A percentile compares a stretch with the other conserved stretches of the same genome.
These are phyloP conservation scores for Tetraodon nigroviridis DNA, from an alignment of 2,113 vertebrate genomes.

Conservation along the genomic window DNA sequence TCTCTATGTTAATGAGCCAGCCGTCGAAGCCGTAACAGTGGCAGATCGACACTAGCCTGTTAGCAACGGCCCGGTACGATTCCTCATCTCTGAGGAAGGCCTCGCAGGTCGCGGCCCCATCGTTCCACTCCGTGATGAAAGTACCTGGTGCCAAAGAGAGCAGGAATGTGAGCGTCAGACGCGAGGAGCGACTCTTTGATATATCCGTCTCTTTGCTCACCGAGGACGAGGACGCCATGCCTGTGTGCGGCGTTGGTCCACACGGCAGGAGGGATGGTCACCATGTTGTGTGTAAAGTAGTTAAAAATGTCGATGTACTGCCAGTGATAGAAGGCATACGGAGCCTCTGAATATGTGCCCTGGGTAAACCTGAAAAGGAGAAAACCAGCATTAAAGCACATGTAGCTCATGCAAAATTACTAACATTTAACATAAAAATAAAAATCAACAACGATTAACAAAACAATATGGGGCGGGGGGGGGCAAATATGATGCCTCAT, in stretches of 20 bases:
- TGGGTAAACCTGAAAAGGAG: conserved; percentile 82
- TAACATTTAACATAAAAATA: background rate
- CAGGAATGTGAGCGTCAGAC: too few relatives aligned
- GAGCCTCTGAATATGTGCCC: conserved; percentile 69
- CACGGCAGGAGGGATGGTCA: conserved; percentile 87
- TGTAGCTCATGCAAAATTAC: background rate
- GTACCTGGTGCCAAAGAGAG: conserved; percentile 75
- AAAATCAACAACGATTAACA: background rate
- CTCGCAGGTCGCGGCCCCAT: conserved; percentile 78
- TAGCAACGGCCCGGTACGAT: conserved; percentile 70
- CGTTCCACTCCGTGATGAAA: conserved; percentile 89
- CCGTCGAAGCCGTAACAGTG: conserved; percentile 83
- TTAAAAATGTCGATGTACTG: conserved; percentile 88
- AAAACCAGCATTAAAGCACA: background rate
- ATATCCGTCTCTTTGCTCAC: conserved; percentile 67
- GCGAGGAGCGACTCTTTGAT: background rate
- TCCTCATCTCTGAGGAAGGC: conserved; percentile 78
- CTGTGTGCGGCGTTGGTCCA: conserved; percentile 91
- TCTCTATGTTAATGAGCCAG: conserved; percentile 96
- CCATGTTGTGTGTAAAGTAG: conserved; percentile 89
- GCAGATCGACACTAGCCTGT: conserved; percentile 83
- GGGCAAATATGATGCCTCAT: too few relatives aligned
- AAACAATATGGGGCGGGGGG: too few relatives aligned
- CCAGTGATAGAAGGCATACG: conserved; percentile 97
- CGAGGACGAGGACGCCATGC: conserved; percentile 83